phyloP scores from a whole-genome alignment of 2,797 vertebrate genomes.

The Falco rusticolus region DNA sequence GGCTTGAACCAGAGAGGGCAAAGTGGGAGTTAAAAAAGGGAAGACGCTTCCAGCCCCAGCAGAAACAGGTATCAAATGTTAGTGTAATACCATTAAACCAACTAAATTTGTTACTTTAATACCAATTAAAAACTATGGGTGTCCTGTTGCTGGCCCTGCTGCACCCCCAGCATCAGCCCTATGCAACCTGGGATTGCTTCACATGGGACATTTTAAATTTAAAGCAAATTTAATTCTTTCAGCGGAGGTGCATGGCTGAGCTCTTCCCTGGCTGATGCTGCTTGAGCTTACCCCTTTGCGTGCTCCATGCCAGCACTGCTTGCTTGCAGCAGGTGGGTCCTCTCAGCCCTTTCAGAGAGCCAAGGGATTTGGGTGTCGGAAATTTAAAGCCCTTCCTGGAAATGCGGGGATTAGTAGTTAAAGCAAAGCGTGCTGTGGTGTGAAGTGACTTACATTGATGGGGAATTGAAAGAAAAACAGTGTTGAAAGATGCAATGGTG shows the following conservation, averaged over 20 bases:
- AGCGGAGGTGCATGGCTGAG: not conserved
- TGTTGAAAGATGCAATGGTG: not conserved
- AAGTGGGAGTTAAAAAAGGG: not conserved
- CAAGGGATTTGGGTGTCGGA: not conserved
- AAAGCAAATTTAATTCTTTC: not conserved
- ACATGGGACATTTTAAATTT: rapidly evolving
- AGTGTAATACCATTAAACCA: not conserved
- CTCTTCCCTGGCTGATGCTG: not conserved
- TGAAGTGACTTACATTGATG: not conserved
- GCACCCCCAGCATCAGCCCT: not conserved
- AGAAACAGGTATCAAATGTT: not conserved
- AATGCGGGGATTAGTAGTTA: not conserved
- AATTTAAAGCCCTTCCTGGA: conserved; percentile 40
- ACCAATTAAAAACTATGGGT: not conserved
- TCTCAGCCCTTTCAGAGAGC: not conserved
- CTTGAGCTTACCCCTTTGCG: not conserved
- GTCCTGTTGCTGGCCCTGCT: not conserved
- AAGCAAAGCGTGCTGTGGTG: rapidly evolving
- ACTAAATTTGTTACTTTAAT: not conserved
- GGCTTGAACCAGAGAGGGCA: not conserved
- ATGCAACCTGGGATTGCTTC: not conserved
- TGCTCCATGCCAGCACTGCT: not conserved
- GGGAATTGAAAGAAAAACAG: not conserved
- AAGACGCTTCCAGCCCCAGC: not conserved
- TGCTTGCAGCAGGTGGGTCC: conserved; percentile 9